Base-by-base conservation (phyloP, 2,888 invertebrate genomes). In the Esperia sulphurella region DNA sequence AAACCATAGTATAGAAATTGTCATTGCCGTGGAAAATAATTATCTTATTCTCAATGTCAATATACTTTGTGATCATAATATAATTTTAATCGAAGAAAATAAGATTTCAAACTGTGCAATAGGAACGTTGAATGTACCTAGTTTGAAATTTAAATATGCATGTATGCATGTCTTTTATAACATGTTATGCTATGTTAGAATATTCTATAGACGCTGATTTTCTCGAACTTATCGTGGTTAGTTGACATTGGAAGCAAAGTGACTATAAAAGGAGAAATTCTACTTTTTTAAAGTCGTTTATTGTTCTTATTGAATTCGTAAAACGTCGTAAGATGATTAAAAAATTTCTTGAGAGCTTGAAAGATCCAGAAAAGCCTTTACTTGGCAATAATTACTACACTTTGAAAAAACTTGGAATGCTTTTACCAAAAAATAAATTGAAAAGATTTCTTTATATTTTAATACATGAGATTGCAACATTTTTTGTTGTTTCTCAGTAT, bases 311-410 rank as follows among this genome's bases (percentile, higher is more conserved):
- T 40, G n/a, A 59, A 39, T 58, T 46, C 21, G 12, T 40, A 43
- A 46, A 48, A 42, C 38, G 41, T 51, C 45, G n/a, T 14, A 35
- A 54, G 53, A 75, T 76, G 75, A 63, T 79, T 45, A 59, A 61
- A 45, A 51, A 58, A 33, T 63, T 80, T 52, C 52, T 77, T 0
- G 12, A 61, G 45, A 68, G 53, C 21, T 55, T 83, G 12, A 77
- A 85, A 57, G 71, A 83, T 46, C 71, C 76, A 4, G 49, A 68
- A 0, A 64, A 61, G 45, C 80, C 78, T 13, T 57, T 83, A 1
- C 55, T 86, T 13, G 85, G 72, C 44, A 85, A 83, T n/a, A 86
- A 78, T 46, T 73, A 71, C 54, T 83, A 83, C 83, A 66, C 80
- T 10, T 49, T 84, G 30, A 69, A 63, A 41, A 68, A 53, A 52